A percentile compares a stretch with the other conserved stretches of the same genome.
phyloP scores from a whole-genome alignment of 2,888 invertebrate species.

The Zaprionus obscuricornis region DNA sequence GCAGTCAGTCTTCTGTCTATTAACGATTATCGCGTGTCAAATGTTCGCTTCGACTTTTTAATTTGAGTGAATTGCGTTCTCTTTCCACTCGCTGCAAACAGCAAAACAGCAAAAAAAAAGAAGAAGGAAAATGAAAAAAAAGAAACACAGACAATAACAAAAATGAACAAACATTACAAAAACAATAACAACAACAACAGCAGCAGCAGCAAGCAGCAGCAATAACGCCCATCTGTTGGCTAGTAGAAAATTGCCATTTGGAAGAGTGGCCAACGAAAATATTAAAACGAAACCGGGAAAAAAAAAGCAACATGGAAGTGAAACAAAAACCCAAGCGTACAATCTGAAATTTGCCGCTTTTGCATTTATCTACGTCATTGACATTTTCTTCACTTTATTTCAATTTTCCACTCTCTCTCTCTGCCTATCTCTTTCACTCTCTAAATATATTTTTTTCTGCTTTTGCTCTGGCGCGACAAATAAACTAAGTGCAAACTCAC shows the following conservation, averaged over 20 bases:
- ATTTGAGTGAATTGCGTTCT: conserved; percentile 66
- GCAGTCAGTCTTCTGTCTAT: conserved; percentile 21
- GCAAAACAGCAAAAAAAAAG: neutral
- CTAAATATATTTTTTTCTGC: conserved; percentile 20
- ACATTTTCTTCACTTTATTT: conserved; percentile 74
- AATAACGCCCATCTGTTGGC: conserved; percentile 37
- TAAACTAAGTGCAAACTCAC: conserved; percentile 74
- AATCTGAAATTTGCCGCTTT: conserved; percentile 69
- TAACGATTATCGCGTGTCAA: conserved; percentile 70
- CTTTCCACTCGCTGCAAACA: conserved; percentile 18
- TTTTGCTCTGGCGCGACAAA: conserved; percentile 41
- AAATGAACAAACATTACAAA: no score
- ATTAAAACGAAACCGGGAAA: neutral
- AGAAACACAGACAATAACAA: no score
- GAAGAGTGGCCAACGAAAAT: conserved; percentile 28
- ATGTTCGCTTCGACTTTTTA: conserved; percentile 67
- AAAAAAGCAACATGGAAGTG: no score
- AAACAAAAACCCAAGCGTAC: conserved; percentile 35
- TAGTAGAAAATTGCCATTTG: conserved; percentile 39
- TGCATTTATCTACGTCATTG: conserved; percentile 75
- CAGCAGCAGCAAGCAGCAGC: conserved; percentile 1
- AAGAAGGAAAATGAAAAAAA: neutral
- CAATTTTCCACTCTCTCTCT: conserved; percentile 59
- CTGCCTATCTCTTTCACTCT: no score
- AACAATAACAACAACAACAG: neutral